Evolutionary conservation across 1,140 invertebrate species (phyloP).

Genomic region (Drosophila busckii): DNA sequence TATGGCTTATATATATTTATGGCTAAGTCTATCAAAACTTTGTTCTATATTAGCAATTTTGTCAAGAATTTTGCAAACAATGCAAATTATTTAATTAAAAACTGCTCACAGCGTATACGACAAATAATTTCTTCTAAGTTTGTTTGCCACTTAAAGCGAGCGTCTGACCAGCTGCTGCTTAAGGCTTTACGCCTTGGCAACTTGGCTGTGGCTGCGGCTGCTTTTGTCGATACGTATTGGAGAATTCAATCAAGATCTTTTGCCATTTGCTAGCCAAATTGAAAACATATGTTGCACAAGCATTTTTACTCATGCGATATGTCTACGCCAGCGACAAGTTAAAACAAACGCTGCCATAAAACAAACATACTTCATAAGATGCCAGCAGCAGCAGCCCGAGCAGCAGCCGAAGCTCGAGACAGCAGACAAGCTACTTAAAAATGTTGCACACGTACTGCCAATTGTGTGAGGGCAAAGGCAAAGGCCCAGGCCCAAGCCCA

Average conservation of each 20-base stretch:
- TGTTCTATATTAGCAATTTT: too few species aligned
- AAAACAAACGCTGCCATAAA: slow-evolving; percentile 57
- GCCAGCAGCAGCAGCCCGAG: background rate
- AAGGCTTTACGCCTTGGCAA: too few species aligned
- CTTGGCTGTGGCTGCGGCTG: too few species aligned
- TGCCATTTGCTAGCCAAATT: slow-evolving; percentile 69
- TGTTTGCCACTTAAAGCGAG: too few species aligned
- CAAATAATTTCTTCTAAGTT: too few species aligned
- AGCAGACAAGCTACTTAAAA: slow-evolving; percentile 68
- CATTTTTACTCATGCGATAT: slow-evolving; percentile 19
- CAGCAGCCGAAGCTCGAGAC: slow-evolving; percentile 16
- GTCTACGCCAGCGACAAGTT: slow-evolving; percentile 38
- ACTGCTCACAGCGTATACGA: too few species aligned
- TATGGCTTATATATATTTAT: too few species aligned
- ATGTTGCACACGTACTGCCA: slow-evolving; percentile 74
- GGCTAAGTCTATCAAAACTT: too few species aligned
- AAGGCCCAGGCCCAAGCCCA: slow-evolving; percentile 24
- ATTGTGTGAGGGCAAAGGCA: slow-evolving; percentile 46
- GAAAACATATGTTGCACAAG: slow-evolving; percentile 64
- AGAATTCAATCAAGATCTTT: slow-evolving; percentile 72
- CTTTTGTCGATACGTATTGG: slow-evolving; percentile 15
- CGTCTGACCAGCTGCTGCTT: too few species aligned
- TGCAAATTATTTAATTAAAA: too few species aligned
- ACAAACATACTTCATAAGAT: slow-evolving; percentile 39
- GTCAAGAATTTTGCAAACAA: too few species aligned